phyloP scores from a whole-genome alignment of 2,888 invertebrate genomes.

The Calameuta idolon region DNA sequence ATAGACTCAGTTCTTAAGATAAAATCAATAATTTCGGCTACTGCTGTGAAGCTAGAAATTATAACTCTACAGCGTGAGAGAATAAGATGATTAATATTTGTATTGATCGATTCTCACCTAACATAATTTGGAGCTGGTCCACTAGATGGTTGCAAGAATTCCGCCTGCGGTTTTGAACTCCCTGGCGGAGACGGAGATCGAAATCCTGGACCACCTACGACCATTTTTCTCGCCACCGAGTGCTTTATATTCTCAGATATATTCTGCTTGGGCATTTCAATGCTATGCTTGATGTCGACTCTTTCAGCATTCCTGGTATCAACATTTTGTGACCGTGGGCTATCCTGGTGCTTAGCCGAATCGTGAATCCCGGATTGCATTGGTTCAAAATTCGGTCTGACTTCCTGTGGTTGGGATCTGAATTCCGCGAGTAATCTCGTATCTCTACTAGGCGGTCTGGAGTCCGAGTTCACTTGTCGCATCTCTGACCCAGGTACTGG shows the following conservation, averaged over 20 bases:
- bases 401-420: slow-evolving; percentile 25
- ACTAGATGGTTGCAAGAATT: slow-evolving; percentile 65
- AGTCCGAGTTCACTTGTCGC: slow-evolving; percentile 32
- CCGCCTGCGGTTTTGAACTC: slow-evolving; percentile 67
- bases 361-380: slow-evolving; percentile 42
- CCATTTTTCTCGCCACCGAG: slow-evolving; percentile 71
- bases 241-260: slow-evolving; percentile 69
- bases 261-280: slow-evolving; percentile 73
- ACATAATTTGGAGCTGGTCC: slow-evolving; percentile 65
- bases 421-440: slow-evolving; percentile 39
- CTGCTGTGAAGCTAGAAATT: not conserved
- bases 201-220: slow-evolving; percentile 75
- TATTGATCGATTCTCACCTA: slow-evolving; percentile 45
- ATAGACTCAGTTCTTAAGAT: slow-evolving; percentile 35
- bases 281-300: slow-evolving; percentile 59
- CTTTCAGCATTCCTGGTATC: slow-evolving; percentile 46
- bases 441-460: slow-evolving; percentile 43
- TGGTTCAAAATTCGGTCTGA: slow-evolving; percentile 34
- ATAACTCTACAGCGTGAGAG: not conserved
- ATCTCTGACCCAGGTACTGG: slow-evolving; percentile 28
- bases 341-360: slow-evolving; percentile 39
- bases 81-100: not conserved
- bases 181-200: slow-evolving; percentile 71
- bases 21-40: not conserved
- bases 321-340: slow-evolving; percentile 30